These are phyloP conservation scores for Philhelius pedissequus DNA, from an alignment of 2,888 invertebrate species.

Conservation along the genomic window DNA sequence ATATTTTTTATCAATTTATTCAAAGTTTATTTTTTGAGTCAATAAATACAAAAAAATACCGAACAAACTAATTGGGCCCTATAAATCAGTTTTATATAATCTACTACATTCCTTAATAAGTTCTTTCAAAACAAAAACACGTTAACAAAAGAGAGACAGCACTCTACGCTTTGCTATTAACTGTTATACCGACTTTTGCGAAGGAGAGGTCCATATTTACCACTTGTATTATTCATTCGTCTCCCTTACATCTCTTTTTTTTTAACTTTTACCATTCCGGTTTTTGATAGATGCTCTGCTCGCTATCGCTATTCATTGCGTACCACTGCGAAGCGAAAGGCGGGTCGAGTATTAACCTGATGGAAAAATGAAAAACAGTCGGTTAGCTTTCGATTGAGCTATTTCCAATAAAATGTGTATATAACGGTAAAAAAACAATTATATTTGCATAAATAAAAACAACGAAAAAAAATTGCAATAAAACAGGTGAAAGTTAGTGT, in stretches of 20 bases:
- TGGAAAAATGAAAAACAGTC: constrained; percentile 15
- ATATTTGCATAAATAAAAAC: constrained; percentile 25
- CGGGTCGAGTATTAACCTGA: constrained; percentile 21
- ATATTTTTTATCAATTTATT: no score
- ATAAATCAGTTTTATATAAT: neutral
- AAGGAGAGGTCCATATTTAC: neutral
- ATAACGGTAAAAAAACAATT: constrained; percentile 2
- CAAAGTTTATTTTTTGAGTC: no score
- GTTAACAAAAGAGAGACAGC: constrained; percentile 8
- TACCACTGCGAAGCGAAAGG: constrained; percentile 21
- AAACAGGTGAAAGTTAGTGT: constrained; percentile 25
- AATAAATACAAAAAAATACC: no score
- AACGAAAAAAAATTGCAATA: neutral
- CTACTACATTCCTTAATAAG: neutral
- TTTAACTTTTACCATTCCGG: constrained; percentile 30
- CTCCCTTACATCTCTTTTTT: constrained; percentile 4
- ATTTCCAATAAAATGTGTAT: constrained; percentile 19
- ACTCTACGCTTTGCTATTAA: neutral
- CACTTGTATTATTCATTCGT: neutral
- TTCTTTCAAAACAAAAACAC: neutral
- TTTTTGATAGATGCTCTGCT: neutral
- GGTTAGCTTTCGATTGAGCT: constrained; percentile 40
- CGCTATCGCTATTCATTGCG: constrained; percentile 23
- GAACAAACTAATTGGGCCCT: neutral
- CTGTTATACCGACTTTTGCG: constrained; percentile 22